phyloP scores from a whole-genome alignment of 2,113 vertebrate genomes.

The Oxyruncus cristatus region DNA sequence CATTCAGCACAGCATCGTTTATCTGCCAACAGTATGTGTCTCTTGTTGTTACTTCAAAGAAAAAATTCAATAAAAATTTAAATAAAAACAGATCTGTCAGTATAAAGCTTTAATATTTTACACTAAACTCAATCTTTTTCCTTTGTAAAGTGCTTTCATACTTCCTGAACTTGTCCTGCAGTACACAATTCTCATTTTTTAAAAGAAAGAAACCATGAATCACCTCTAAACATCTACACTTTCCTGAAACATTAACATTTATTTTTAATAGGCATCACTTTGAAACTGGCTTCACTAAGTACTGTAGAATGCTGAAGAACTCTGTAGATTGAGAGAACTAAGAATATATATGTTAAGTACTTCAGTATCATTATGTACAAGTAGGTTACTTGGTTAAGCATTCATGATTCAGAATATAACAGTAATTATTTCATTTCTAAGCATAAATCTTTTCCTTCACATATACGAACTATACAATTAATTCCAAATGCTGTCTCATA shows the following conservation, averaged over 20 bases:
- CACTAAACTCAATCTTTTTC: background rate
- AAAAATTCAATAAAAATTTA: slow-evolving; percentile 64
- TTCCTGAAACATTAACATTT: slow-evolving; percentile 60
- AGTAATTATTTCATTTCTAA: background rate
- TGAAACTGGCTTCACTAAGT: background rate
- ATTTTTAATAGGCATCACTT: slow-evolving; percentile 61
- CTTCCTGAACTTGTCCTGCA: slow-evolving; percentile 22
- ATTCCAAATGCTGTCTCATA: background rate
- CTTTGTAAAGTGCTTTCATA: slow-evolving; percentile 60
- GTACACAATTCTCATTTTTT: slow-evolving; percentile 44
- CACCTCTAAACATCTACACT: slow-evolving; percentile 47
- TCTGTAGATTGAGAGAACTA: background rate
- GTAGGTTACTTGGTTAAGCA: background rate
- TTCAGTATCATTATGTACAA: background rate
- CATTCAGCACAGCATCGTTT: slow-evolving; percentile 52
- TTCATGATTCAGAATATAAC: background rate
- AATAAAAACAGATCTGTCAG: slow-evolving; percentile 65
- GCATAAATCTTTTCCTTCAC: background rate
- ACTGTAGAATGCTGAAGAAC: background rate
- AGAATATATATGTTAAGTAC: background rate
- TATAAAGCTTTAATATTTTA: slow-evolving; percentile 66
- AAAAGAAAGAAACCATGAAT: slow-evolving; percentile 47
- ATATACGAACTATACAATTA: background rate
- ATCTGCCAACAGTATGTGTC: slow-evolving; percentile 44
- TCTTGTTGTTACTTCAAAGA: slow-evolving; percentile 68